A percentile compares a stretch with the other conserved stretches of the same genome.
These are phyloP conservation scores for Pygoscelis adeliae DNA, from an alignment of 2,113 vertebrate genomes.

Conservation along the genomic window DNA sequence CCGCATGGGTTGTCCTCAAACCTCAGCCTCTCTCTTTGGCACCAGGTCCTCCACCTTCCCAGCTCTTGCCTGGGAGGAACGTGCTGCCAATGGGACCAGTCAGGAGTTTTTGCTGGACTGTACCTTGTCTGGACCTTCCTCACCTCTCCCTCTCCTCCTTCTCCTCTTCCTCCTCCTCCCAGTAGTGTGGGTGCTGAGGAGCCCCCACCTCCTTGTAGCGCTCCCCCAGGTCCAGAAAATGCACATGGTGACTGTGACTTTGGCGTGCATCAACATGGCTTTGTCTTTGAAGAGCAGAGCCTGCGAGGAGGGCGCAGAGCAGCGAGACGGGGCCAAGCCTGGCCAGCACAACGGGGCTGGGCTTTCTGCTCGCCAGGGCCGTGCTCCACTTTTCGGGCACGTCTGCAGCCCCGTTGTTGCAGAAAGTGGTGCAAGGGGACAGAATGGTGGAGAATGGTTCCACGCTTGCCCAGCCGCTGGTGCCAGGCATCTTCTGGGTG, in stretches of 20 bases:
- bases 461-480: accelerated
- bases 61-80: neutral
- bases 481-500: neutral
- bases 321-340: neutral
- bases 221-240: neutral
- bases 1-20: neutral
- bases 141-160: neutral
- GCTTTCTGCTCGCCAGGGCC: neutral
- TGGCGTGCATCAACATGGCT: constrained; percentile 9
- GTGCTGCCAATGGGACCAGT: neutral
- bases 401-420: neutral
- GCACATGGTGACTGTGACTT: constrained; percentile 43
- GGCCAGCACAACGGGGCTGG: neutral
- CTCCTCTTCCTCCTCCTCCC: neutral
- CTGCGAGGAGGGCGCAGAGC: neutral
- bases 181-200: neutral
- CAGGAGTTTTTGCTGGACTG: neutral
- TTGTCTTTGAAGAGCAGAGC: neutral
- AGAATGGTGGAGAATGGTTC: neutral
- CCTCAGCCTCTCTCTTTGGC: neutral
- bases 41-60: neutral
- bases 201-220: neutral
- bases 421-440: neutral
- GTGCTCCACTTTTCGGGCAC: accelerated
- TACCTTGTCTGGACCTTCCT: neutral